Base-by-base conservation (phyloP, 2,113 vertebrate species). In the Osmerus eperlanus region DNA sequence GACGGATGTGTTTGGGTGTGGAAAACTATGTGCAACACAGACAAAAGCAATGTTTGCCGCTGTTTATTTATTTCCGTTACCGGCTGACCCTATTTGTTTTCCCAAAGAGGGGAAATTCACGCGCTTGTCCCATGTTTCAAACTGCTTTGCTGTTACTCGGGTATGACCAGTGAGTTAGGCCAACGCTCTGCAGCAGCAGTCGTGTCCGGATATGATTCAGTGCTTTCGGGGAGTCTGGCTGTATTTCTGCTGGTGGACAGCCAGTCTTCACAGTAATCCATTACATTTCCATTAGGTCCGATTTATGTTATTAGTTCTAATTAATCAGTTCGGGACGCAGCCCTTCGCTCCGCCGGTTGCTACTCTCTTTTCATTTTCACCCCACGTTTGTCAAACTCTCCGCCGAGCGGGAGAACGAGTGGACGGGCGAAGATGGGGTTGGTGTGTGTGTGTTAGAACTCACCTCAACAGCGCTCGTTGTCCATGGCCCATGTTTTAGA, bases 281-380 rank as follows among this genome's bases (percentile, higher is more conserved):
- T 90, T 87, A 89, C 79, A 83, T 84, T 82, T 87, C 83, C 87
- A 89, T 90, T 89, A 89, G 78, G 84, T 87, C 68, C 63, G 84
- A 89, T 89, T 84, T 85, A 84, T 84, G 78, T 84, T 85, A 90
- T 90, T 89, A 89, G 84, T 84, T 89, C 72, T 87, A 88, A 90
- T 90, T 87, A 89, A 90, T 90, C 89, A 89, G 86, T 80, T 71
- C 65, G 75, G 32, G 53, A 5, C 53, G 53, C 53, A 2, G 14
- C 53, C 53, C 53, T 16, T n/a, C 80, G 59, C 85, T 74, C 80
- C 76, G 70, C 71, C 19, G 61, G 9, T 15, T 68, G 58, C 85
- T 81, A 80, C 85, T 89, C 86, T 84, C 81, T 80, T 88, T 85
- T 86, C 79, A 88, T 88, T 85, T 87, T 67, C n/a, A n/a, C n/a